These are phyloP conservation scores for Tetraodon nigroviridis DNA, from an alignment of 2,113 vertebrate species.

Conservation along the genomic window DNA sequence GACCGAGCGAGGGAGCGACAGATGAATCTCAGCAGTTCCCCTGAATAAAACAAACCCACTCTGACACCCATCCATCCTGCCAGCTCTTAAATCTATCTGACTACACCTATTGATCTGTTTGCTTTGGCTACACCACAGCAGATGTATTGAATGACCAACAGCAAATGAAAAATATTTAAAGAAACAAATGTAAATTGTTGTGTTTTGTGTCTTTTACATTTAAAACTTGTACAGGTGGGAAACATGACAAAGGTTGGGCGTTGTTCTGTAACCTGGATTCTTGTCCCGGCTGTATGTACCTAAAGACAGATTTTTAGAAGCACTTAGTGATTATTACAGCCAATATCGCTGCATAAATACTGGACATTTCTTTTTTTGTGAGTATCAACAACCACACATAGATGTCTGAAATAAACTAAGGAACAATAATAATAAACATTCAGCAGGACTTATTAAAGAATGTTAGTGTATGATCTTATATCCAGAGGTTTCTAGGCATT, in stretches of 20 bases:
- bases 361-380: no score
- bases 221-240: not conserved
- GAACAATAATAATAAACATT: no score
- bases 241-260: conserved; percentile 5
- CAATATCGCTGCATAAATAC: conserved; percentile 38
- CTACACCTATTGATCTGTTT: conserved; percentile 67
- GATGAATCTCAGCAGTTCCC: conserved; percentile 48
- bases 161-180: conserved; percentile 31
- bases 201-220: conserved; percentile 3
- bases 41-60: conserved; percentile 68
- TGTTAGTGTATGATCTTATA: no score
- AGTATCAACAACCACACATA: no score
- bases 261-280: conserved; percentile 43
- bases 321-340: conserved; percentile 53
- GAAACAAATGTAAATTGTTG: conserved; percentile 3
- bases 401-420: no score
- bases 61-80: conserved; percentile 60
- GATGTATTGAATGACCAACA: conserved; percentile 55
- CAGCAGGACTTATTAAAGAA: no score
- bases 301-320: conserved; percentile 46
- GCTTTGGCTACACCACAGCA: conserved; percentile 42
- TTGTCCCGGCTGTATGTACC: conserved; percentile 37
- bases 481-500: no score
- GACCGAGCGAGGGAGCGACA: conserved; percentile 16
- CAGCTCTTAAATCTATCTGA: conserved; percentile 64